Conservation (phyloP, 2,888 invertebrate genomes). For the Drosophila mayaguana region DNA sequence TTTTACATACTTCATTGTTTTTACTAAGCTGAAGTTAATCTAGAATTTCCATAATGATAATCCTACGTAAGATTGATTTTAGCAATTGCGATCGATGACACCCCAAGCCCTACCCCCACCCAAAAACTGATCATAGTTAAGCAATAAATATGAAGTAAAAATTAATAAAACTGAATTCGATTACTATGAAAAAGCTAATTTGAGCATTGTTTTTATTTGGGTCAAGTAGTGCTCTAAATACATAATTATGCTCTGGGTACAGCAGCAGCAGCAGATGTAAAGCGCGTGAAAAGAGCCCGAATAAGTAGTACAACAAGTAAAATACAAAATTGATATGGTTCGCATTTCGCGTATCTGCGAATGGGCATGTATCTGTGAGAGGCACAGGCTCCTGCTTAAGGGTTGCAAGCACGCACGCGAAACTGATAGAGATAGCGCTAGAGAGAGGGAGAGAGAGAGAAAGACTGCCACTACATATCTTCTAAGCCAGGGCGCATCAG, state of each 20-base stretch:
- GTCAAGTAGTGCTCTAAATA: constrained; percentile 35
- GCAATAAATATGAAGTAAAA: constrained; percentile 64
- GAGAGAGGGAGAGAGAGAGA: constrained; percentile 7
- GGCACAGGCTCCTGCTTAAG: constrained; percentile 20
- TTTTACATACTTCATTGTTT: not conserved
- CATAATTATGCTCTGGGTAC: constrained; percentile 25
- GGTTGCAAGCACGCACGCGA: constrained; percentile 23
- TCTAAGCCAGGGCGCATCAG: constrained; percentile 14
- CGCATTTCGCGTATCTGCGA: constrained; percentile 26
- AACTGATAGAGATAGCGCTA: not conserved
- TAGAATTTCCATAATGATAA: constrained; percentile 10
- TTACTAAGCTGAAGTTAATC: not conserved
- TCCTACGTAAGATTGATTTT: constrained; percentile 28
- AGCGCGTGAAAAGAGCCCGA: constrained; percentile 2
- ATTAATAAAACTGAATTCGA: constrained; percentile 61
- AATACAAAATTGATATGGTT: constrained; percentile 23
- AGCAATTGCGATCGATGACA: constrained; percentile 9
- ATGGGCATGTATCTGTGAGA: constrained; percentile 57
- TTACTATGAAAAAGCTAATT: constrained; percentile 46
- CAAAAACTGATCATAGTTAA: constrained; percentile 13
- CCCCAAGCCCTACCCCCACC: not conserved
- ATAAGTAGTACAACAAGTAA: constrained; percentile 8
- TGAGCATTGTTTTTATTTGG: constrained; percentile 31
- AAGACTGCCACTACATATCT: not conserved
- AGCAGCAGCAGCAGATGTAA: constrained; percentile 12